Conservation (phyloP, 2,888 invertebrate species). For the Synergus umbraculus region DNA sequence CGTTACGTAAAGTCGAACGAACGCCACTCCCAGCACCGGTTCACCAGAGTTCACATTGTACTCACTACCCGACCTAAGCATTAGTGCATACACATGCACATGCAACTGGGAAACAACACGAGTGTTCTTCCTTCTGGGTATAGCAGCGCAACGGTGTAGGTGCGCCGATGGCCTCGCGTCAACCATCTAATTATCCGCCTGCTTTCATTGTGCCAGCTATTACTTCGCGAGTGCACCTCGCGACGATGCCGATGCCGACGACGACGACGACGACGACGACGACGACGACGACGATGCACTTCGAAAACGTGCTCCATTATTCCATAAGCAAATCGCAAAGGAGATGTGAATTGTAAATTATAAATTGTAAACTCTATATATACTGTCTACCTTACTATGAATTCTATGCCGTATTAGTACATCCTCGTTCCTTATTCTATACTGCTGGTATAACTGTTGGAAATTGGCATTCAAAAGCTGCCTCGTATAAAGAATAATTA, state of each 20-base stretch:
- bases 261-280: not conserved
- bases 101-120: conserved; percentile 1
- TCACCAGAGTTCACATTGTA: not conserved
- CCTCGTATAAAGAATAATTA: not conserved
- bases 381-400: not conserved
- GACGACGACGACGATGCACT: not conserved
- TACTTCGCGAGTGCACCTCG: no score
- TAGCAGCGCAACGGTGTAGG: not conserved
- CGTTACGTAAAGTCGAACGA: not conserved
- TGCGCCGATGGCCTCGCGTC: conserved; percentile 1
- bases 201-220: no score
- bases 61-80: conserved; percentile 1
- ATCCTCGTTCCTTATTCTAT: not conserved
- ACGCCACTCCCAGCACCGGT: not conserved
- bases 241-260: not conserved
- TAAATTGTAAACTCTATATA: not conserved
- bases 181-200: conserved; percentile 1
- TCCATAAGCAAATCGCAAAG: conserved; percentile 7
- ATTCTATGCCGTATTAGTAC: not conserved
- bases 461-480: not conserved
- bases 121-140: no score
- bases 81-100: not conserved
- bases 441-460: not conserved
- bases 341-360: not conserved
- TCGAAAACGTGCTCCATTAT: conserved; percentile 7